Evolutionary conservation across 2,797 vertebrate genomes (phyloP).

Genomic region (Chrysocyon brachyurus): DNA sequence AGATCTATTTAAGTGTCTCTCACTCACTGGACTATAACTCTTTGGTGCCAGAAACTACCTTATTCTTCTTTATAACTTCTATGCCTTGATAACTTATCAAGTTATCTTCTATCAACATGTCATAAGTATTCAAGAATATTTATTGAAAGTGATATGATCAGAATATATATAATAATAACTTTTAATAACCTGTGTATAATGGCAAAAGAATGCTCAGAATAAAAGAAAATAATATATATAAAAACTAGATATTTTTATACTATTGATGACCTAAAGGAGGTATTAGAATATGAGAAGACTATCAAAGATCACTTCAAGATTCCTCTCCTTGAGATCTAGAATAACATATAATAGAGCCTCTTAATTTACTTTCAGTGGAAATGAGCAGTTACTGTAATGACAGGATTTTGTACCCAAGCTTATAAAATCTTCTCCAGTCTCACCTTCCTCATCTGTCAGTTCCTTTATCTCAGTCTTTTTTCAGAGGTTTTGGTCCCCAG

Average conservation of each 20-base stretch:
- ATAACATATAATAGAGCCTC: background rate
- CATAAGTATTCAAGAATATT: background rate
- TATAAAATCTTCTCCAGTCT: background rate
- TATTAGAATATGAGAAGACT: background rate
- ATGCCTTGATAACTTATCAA: background rate
- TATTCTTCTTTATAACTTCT: background rate
- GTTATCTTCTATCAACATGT: background rate
- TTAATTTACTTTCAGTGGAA: background rate
- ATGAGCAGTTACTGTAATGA: background rate
- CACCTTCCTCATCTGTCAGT: background rate
- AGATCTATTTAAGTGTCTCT: background rate
- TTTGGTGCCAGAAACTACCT: background rate
- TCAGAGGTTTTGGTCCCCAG: background rate
- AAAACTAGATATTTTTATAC: background rate
- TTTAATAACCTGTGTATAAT: background rate
- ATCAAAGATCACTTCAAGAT: background rate
- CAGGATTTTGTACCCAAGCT: background rate
- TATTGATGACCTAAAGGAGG: background rate
- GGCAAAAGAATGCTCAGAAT: conserved; percentile 17
- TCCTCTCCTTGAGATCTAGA: background rate
- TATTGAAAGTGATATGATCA: background rate
- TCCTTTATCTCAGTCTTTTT: background rate
- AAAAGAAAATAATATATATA: background rate
- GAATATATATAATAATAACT: background rate
- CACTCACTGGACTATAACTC: background rate